Percentiles rank a stretch among this genome's conserved stretches.
phyloP scores from a whole-genome alignment of 2,797 vertebrate genomes.

The Diglossa cyanea region DNA sequence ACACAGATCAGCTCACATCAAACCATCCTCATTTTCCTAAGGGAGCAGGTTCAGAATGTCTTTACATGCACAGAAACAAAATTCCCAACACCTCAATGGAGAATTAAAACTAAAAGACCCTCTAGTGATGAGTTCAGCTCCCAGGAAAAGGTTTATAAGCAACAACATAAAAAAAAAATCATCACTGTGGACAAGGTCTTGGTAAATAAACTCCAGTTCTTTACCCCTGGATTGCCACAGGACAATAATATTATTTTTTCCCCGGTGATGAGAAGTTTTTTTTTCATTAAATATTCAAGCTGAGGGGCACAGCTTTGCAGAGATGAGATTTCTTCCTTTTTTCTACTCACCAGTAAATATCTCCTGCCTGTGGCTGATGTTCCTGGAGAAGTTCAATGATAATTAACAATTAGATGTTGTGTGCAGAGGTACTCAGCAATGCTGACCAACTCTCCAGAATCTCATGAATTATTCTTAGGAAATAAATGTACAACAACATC shows the following conservation, averaged over 20 bases:
- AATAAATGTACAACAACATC: not conserved
- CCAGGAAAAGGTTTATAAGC: not conserved
- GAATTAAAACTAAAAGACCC: not conserved
- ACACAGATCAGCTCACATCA: not conserved
- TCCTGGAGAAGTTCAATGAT: not conserved
- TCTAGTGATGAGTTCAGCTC: not conserved
- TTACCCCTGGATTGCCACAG: not conserved
- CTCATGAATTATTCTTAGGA: slow-evolving; percentile 19
- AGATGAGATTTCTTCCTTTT: not conserved
- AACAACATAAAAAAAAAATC: not conserved
- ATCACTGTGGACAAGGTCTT: not conserved
- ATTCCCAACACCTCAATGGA: not conserved
- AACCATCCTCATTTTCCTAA: not conserved
- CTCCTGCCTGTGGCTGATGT: not conserved
- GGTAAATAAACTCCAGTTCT: not conserved
- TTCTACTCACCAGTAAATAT: not conserved
- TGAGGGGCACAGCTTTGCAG: not conserved
- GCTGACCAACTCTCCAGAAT: not conserved
- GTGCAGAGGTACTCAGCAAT: not conserved
- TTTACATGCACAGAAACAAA: not conserved
- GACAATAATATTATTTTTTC: not conserved
- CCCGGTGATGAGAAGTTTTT: not conserved
- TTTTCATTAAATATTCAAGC: not conserved
- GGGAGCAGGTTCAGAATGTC: not conserved
- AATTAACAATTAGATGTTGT: not conserved